phyloP scores from a whole-genome alignment of 2,888 invertebrate genomes.

The Mesoligia furuncula region DNA sequence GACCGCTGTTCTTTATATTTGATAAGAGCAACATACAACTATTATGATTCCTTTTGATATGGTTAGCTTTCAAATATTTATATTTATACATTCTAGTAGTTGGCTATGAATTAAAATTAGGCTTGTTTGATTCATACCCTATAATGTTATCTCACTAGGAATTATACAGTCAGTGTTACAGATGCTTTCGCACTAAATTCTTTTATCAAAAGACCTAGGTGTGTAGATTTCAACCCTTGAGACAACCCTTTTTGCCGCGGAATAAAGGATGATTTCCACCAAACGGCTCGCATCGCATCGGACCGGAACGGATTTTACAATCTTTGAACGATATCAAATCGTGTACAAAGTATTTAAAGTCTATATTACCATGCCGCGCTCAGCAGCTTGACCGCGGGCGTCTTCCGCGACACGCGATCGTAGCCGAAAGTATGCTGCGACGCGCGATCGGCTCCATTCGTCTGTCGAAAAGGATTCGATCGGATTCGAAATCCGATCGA shows the following conservation, averaged over 20 bases:
- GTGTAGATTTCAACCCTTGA: slow-evolving; percentile 26
- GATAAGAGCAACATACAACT: neutral
- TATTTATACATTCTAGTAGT: neutral
- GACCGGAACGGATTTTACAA: too few species aligned
- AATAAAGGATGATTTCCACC: too few species aligned
- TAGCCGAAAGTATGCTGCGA: too few species aligned
- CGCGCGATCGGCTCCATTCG: too few species aligned
- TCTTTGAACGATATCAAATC: too few species aligned
- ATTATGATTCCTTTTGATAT: neutral
- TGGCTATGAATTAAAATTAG: neutral
- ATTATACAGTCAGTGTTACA: slow-evolving; percentile 11
- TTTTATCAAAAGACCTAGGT: slow-evolving; percentile 28
- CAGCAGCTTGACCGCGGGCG: too few species aligned
- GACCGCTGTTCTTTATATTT: neutral
- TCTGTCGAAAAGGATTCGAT: too few species aligned
- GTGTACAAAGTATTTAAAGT: too few species aligned
- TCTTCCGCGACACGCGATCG: too few species aligned
- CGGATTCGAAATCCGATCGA: too few species aligned
- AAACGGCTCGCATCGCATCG: too few species aligned
- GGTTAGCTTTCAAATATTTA: neutral
- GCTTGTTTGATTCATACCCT: slow-evolving; percentile 29
- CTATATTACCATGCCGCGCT: too few species aligned
- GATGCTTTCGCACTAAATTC: slow-evolving; percentile 36
- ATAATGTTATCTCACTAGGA: neutral
- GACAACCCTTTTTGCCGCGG: slow-evolving; percentile 1